A percentile compares a stretch with the other conserved stretches of the same genome.
Evolutionary conservation across 2,113 vertebrate species (phyloP).

Genomic region (Ancistrus triradiatus): DNA sequence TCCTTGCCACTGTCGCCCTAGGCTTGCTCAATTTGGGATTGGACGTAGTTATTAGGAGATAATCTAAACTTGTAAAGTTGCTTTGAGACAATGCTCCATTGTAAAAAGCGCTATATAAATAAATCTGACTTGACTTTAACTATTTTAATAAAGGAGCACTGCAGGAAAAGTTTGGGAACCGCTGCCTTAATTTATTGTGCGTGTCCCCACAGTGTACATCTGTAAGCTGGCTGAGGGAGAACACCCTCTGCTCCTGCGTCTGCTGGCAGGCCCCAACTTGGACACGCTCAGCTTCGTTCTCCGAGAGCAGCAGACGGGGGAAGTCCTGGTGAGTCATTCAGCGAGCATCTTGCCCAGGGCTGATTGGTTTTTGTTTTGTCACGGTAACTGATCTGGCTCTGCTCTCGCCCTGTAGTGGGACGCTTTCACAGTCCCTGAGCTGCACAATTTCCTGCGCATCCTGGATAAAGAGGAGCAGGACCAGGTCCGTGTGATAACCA

Average conservation of each 20-base stretch:
- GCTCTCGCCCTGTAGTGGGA: conserved; percentile 78
- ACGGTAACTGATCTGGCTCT: not conserved
- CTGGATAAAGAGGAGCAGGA: conserved; percentile 91
- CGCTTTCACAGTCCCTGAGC: conserved; percentile 89
- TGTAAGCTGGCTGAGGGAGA: conserved; percentile 89
- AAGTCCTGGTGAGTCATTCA: conserved; percentile 77
- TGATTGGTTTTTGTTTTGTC: not conserved
- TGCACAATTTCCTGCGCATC: conserved; percentile 91
- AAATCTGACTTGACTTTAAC: too few relatives aligned
- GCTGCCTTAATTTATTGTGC: too few relatives aligned
- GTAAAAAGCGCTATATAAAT: too few relatives aligned
- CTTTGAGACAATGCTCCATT: too few relatives aligned
- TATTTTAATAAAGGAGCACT: too few relatives aligned
- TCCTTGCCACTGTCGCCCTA: too few relatives aligned
- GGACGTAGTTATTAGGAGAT: too few relatives aligned
- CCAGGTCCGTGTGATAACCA: conserved; percentile 73
- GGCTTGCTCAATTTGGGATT: too few relatives aligned
- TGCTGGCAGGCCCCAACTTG: conserved; percentile 83
- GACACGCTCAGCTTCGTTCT: conserved; percentile 90
- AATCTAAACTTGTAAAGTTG: too few relatives aligned
- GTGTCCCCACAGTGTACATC: conserved; percentile 75
- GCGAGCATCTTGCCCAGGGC: not conserved
- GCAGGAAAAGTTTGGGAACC: too few relatives aligned
- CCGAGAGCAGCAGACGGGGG: conserved; percentile 88
- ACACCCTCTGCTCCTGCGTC: conserved; percentile 85